Evolutionary conservation across 2,797 vertebrate species (phyloP).

Genomic region (Uromys caudimaculatus): DNA sequence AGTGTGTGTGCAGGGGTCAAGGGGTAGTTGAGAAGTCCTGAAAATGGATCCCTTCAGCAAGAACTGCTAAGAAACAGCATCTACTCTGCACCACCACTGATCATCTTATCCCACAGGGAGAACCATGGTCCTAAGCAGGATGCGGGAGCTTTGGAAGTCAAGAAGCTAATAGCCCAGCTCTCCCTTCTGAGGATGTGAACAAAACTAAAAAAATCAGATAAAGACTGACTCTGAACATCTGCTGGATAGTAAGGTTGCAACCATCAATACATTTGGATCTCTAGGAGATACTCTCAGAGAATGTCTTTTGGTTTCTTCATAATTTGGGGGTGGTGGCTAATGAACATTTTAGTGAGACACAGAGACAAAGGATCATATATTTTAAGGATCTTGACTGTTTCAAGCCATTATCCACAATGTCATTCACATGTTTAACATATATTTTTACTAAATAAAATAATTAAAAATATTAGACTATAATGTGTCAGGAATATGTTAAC

Average conservation of each 20-base stretch:
- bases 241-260: background rate
- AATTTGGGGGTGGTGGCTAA: accelerated
- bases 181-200: background rate
- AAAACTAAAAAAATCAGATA: too few relatives aligned
- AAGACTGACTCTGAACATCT: background rate
- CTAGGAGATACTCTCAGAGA: accelerated
- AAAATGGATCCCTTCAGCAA: background rate
- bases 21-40: background rate
- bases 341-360: background rate
- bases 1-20: background rate
- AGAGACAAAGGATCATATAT: background rate
- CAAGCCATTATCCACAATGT: background rate
- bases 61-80: accelerated
- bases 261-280: accelerated
- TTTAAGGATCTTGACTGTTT: background rate
- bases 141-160: accelerated
- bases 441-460: background rate
- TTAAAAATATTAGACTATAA: background rate
- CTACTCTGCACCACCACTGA: accelerated
- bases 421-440: background rate
- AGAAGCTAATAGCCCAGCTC: background rate
- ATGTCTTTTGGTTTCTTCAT: accelerated
- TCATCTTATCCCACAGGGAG: accelerated
- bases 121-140: accelerated
- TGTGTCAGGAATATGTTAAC: background rate